Base-by-base conservation (phyloP, 2,888 invertebrate genomes). In the Nineta flava region DNA sequence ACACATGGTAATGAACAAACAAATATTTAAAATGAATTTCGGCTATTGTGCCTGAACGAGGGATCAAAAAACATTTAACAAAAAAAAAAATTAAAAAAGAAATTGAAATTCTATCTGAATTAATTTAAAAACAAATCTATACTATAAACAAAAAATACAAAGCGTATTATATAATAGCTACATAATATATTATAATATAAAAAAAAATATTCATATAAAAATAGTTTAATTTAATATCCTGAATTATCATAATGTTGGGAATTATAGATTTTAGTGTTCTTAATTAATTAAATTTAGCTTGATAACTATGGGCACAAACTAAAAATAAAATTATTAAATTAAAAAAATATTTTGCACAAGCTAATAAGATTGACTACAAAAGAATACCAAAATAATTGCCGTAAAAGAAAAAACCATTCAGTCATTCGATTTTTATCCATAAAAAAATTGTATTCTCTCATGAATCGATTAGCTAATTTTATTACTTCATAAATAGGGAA, bases 231-330 rank as follows among this genome's bases (percentile, higher is more conserved):
- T 38, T 15, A 38, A 13, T 38, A 38, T 15, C 15, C 38, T 38
- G 38, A 38, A 38, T 13, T 38, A 38, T 38, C 38, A 38, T 26
- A 26, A 26, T 38, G 38, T 38, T 38, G 38, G 38, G 38, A 38
- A 38, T 38, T 38, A 26, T 38, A 38, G 38, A 38, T 38, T 38
- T 38, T 38, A 38, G 38, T 9, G 38, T 38, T 38, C 38, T 38
- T 38, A 38, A 38, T 38, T 38, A 38, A 60, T 62, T 61, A 60
- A 59, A 61, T 56, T 65, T 68, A 68, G 67, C 66, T 68, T 67
- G 49, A 64, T 52, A 66, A 67, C 66, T 67, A 66, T 67, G 68
- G 68, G 68, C 68, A 68, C 68, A 68, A 60, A 65, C 63, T 65
- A 65, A 64, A 26, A 63, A 62, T 64, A 58, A 58, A 62, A 59